phyloP scores from a whole-genome alignment of 1,140 invertebrate genomes.

The Aphidius gifuensis region DNA sequence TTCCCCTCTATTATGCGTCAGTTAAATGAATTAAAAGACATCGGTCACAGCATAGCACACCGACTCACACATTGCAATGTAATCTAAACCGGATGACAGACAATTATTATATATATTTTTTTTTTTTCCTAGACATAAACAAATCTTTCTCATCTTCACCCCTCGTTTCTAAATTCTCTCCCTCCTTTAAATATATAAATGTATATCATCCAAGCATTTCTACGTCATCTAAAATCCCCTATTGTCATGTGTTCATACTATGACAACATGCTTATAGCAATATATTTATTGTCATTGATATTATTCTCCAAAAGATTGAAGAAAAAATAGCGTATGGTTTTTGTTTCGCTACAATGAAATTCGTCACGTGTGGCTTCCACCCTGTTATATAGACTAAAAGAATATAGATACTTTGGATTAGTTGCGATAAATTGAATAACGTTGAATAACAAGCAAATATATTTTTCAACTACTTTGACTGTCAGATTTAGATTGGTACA shows the following conservation, averaged over 20 bases:
- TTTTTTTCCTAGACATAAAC: conserved; percentile 10
- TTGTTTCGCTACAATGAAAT: conserved; percentile 9
- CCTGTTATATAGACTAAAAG: conserved; percentile 1
- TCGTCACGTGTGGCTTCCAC: conserved; percentile 18
- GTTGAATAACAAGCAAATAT: not conserved
- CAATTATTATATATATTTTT: conserved; percentile 1
- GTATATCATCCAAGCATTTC: not conserved
- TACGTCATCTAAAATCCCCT: no score
- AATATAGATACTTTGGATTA: conserved; percentile 16
- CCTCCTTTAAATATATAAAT: not conserved
- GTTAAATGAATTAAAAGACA: no score
- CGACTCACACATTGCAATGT: no score
- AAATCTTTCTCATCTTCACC: conserved; percentile 16
- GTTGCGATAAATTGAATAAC: conserved; percentile 23
- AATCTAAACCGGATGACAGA: not conserved
- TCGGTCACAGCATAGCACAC: no score
- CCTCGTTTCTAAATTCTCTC: not conserved
- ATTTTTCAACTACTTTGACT: no score
- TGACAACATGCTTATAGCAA: no score
- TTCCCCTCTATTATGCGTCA: no score
- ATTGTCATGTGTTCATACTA: not conserved
- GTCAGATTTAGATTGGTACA: no score
- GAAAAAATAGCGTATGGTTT: not conserved
- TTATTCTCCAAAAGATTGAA: conserved; percentile 1
- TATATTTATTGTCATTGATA: conserved; percentile 12